Conservation (phyloP, 2,888 invertebrate genomes). For the Neoitamus cyanurus region DNA sequence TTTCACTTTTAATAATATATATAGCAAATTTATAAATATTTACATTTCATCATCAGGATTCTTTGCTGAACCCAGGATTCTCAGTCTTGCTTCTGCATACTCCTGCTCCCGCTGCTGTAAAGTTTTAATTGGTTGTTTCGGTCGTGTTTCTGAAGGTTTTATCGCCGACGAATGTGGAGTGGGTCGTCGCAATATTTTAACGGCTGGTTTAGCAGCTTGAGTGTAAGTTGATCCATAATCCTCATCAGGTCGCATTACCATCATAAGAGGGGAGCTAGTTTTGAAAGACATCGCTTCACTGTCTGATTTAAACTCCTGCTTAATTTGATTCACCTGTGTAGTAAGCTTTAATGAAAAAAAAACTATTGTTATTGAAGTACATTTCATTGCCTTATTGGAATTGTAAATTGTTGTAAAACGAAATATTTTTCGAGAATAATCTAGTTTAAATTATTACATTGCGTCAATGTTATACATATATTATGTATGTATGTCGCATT, state of each 20-base stretch:
- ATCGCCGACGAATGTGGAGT: constrained; percentile 70
- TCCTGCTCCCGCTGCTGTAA: constrained; percentile 92
- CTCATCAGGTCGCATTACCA: constrained; percentile 81
- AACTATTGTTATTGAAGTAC: too few relatives aligned
- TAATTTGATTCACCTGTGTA: constrained; percentile 48
- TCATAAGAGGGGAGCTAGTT: constrained; percentile 71
- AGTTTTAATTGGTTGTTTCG: constrained; percentile 82
- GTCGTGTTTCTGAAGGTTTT: constrained; percentile 74
- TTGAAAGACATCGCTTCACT: constrained; percentile 56
- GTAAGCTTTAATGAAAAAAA: constrained; percentile 30
- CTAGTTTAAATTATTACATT: too few relatives aligned
- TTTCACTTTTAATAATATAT: constrained; percentile 69
- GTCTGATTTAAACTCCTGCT: constrained; percentile 54
- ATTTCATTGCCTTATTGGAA: too few relatives aligned
- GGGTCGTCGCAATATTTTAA: constrained; percentile 84
- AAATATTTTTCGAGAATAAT: too few relatives aligned
- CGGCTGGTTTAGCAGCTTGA: constrained; percentile 79
- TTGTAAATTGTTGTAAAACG: too few relatives aligned
- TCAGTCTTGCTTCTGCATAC: constrained; percentile 89
- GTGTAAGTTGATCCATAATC: constrained; percentile 83
- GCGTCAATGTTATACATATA: too few relatives aligned
- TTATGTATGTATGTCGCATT: too few relatives aligned
- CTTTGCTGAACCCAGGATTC: constrained; percentile 88
- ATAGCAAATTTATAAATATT: constrained; percentile 63
- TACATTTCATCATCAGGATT: constrained; percentile 78